phyloP scores from a whole-genome alignment of 2,888 invertebrate species.

The Amblyteles armatorius region DNA sequence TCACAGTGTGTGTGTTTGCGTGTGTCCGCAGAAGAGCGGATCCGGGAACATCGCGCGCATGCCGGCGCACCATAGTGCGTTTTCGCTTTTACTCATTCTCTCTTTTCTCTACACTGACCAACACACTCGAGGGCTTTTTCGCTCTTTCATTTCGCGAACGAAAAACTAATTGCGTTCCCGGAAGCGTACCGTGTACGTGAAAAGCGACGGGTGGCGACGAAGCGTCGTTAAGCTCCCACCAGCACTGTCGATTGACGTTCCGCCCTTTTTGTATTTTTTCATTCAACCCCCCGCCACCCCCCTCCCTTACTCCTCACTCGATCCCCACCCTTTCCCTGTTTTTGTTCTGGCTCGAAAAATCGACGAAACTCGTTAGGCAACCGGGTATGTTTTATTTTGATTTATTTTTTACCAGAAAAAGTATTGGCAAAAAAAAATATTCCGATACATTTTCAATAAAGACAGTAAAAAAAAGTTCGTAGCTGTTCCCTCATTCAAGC shows the following conservation, averaged over 20 bases:
- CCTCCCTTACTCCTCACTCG: not conserved
- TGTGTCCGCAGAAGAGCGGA: constrained; percentile 23
- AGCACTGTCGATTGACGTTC: constrained; percentile 54
- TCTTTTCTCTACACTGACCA: constrained; percentile 20
- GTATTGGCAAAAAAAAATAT: not conserved
- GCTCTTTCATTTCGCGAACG: constrained; percentile 74
- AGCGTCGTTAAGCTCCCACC: constrained; percentile 56
- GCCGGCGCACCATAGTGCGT: constrained; percentile 23
- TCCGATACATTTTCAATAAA: not conserved
- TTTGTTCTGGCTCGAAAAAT: constrained; percentile 48
- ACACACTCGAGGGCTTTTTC: constrained; percentile 58
- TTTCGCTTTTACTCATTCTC: constrained; percentile 26
- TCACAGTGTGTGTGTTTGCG: constrained; percentile 23
- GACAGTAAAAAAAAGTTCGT: not conserved
- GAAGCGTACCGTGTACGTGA: constrained; percentile 62
- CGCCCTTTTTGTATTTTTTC: constrained; percentile 45
- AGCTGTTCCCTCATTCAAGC: not conserved
- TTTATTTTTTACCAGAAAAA: constrained; percentile 1
- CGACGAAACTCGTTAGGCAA: constrained; percentile 42
- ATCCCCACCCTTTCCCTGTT: constrained; percentile 9
- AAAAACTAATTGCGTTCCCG: constrained; percentile 75
- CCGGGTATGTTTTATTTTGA: constrained; percentile 15
- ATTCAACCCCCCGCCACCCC: not conserved
- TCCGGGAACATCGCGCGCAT: constrained; percentile 20
- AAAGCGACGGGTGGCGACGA: constrained; percentile 56